Conservation (phyloP, 2,113 vertebrate species). For the Promerops cafer region DNA sequence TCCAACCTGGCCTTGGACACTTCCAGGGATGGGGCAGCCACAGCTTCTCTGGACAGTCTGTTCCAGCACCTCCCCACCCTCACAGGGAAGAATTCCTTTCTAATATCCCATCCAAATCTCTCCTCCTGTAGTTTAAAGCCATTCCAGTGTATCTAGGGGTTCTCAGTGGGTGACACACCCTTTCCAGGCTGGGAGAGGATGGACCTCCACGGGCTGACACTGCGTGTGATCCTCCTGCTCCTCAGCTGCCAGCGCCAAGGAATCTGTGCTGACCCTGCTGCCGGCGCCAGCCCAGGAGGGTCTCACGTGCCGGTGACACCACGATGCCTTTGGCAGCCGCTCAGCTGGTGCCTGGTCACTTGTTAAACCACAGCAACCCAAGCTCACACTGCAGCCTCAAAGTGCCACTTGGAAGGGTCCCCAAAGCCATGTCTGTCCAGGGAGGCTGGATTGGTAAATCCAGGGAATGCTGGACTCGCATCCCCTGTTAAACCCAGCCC, state of each 20-base stretch:
- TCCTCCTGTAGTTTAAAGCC: not conserved
- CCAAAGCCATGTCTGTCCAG: accelerated
- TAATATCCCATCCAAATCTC: not conserved
- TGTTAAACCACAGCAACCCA: not conserved
- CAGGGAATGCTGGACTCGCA: not conserved
- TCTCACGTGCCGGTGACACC: accelerated
- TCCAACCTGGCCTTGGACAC: not conserved
- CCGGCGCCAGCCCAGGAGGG: accelerated
- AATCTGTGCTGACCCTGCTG: not conserved
- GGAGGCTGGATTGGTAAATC: not conserved
- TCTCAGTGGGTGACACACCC: not conserved
- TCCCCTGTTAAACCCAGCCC: not conserved
- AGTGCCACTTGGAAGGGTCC: not conserved
- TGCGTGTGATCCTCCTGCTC: not conserved
- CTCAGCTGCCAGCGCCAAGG: not conserved
- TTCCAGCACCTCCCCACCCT: not conserved
- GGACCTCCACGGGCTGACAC: not conserved
- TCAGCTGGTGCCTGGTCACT: not conserved
- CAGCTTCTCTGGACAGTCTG: not conserved
- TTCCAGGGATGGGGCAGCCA: not conserved
- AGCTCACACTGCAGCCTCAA: not conserved
- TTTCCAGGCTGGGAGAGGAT: not conserved
- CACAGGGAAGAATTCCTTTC: not conserved
- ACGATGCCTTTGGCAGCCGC: accelerated
- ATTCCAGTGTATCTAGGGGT: not conserved